phyloP scores from a whole-genome alignment of 2,113 vertebrate genomes.

The Elgaria multicarinata region DNA sequence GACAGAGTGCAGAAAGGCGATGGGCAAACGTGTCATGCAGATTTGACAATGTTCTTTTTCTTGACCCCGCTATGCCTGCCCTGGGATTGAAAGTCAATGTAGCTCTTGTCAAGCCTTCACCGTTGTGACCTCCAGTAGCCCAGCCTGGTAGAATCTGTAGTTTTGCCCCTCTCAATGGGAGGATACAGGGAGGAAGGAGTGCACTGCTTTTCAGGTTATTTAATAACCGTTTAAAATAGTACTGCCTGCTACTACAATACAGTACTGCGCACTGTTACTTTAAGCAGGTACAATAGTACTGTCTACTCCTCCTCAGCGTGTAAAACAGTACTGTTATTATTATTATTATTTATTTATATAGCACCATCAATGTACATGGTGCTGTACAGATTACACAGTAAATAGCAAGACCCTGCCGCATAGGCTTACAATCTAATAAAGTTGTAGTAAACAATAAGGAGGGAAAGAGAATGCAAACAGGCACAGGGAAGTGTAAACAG shows the following conservation, averaged over 20 bases:
- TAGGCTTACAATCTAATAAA: too few relatives aligned
- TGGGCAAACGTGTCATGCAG: fast-evolving
- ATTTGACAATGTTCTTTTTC: not conserved
- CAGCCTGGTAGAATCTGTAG: not conserved
- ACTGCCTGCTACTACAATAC: not conserved
- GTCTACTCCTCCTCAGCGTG: too few relatives aligned
- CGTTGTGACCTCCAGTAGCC: not conserved
- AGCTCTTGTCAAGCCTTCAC: not conserved
- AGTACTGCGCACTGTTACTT: too few relatives aligned
- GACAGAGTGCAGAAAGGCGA: not conserved
- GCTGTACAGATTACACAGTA: too few relatives aligned
- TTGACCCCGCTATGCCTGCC: not conserved
- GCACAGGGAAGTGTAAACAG: too few relatives aligned
- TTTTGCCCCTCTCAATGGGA: not conserved
- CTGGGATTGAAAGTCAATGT: not conserved
- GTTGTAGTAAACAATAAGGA: too few relatives aligned
- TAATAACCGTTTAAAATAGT: not conserved
- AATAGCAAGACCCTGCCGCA: too few relatives aligned
- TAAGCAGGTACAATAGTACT: not conserved
- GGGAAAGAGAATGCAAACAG: too few relatives aligned
- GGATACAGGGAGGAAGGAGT: not conserved
- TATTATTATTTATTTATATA: too few relatives aligned
- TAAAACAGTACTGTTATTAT: too few relatives aligned
- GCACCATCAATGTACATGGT: too few relatives aligned
- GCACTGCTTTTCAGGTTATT: not conserved